Base-by-base conservation (phyloP, 2,797 vertebrate species). In the Rhyacichthys aspro region DNA sequence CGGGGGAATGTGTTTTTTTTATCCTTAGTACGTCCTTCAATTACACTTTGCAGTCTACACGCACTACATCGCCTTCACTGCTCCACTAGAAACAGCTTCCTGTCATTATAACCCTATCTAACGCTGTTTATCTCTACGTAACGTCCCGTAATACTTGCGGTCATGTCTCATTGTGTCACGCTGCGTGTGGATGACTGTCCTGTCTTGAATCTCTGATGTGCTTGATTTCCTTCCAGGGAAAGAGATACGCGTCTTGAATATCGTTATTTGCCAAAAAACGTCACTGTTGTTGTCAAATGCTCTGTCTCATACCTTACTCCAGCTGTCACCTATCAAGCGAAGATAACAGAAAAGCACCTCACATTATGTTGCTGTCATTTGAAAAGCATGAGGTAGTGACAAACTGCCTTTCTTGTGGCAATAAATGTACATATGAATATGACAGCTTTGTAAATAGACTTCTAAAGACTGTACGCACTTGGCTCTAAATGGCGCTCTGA, bases 371-470 rank as follows among this genome's bases (percentile, higher is more conserved):
- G 59, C 59, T 84, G 42, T 75, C 44, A 65, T 66, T 55, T 46
- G 48, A 53, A 77, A 72, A 48, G 23, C 47, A 67, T 11, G 41
- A 60, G 59, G 74, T 43, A 55, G 70, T 68, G 44, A 70, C 16
- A 58, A 72, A 79, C 75, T 79, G 59, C 63, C 54, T 76, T 74
- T 55, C 18, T 72, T 67, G 54, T 33, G 52, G 85, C 83, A 90
- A 88, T 88, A 88, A 84, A 28, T 86, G 82, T 87, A 85, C 70
- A 87, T 81, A 82, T n/a, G 49, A 55, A 42, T 9, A 57, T 62
- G 52, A 70, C 59, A 12, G 37, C 73, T 70, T 69, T 88, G 86
- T 88, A 85, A 65, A 85, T 86, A 88, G 55, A 63, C 63, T 78
- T 85, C 63, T 78, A 45, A 72, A 84, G 43, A 74, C 56, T 81